Conservation (phyloP, 2,113 vertebrate genomes). For the Spizaetus ornatus region DNA sequence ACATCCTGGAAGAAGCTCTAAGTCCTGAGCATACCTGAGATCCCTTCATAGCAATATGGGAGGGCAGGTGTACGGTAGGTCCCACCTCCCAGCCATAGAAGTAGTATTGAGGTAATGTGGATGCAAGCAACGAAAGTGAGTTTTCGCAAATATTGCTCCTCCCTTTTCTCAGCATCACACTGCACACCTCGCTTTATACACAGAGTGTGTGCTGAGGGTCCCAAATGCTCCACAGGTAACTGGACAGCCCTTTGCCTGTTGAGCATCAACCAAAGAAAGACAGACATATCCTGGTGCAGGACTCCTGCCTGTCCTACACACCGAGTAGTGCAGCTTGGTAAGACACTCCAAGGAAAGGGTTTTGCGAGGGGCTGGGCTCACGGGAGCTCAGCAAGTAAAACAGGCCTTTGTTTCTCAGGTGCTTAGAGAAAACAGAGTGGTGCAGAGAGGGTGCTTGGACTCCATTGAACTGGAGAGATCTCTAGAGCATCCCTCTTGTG, state of each 20-base stretch:
- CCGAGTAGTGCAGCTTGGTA: accelerated
- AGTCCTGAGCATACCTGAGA: not conserved
- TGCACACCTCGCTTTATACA: not conserved
- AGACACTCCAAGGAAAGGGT: not conserved
- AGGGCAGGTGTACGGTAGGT: not conserved
- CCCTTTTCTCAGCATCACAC: not conserved
- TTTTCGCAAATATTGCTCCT: not conserved
- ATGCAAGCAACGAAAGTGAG: not conserved
- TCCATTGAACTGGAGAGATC: too few relatives aligned
- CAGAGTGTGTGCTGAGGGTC: not conserved
- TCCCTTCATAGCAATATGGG: not conserved
- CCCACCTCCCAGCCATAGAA: not conserved
- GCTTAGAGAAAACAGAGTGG: not conserved
- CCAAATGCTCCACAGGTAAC: not conserved
- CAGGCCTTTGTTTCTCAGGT: not conserved
- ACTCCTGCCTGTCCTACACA: not conserved
- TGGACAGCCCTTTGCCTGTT: not conserved
- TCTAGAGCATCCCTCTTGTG: not conserved
- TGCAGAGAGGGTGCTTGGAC: not conserved
- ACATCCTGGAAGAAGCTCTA: not conserved
- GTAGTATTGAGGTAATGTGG: not conserved
- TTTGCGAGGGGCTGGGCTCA: not conserved
- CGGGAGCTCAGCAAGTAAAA: not conserved
- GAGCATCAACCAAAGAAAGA: not conserved
- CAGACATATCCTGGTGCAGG: not conserved